Base-by-base conservation (phyloP, 2,113 vertebrate genomes). In the Nymphicus hollandicus region DNA sequence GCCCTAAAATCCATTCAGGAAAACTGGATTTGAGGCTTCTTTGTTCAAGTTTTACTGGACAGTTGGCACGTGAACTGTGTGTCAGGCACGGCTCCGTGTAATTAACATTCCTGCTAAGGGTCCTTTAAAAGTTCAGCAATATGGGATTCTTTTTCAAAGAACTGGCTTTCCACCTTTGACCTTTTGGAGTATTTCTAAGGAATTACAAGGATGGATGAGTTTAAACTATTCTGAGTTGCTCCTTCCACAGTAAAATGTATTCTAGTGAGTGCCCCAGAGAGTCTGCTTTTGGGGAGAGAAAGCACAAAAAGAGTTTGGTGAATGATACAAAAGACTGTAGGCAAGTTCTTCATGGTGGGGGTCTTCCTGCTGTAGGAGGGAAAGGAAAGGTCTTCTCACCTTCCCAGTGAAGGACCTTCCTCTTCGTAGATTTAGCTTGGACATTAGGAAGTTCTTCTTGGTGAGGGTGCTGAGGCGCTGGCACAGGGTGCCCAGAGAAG, bases 71-170 rank as follows among this genome's bases (percentile, higher is more conserved):
- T 49, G 3, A 29, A 86, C 24, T 3, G 49, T 25, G 71, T 28
- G 37, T 76, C 66, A 39, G 17, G 78, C 35, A 3, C 6, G 1
- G 55, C 71, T 80, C 84, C 0, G 0, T 18, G 47, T 85, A 70
- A 93, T 97, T 96, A 92, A 95, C 89, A 96, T 97, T 96, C 95
- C 92, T 88, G 53, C 15, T 37, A 10, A 66, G 65, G 72, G 70
- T 94, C 82, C 80, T 89, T 52, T 63, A 4, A 37, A 88, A 77
- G 82, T 71, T 91, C 89, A 81, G 73, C 86, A 77, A 1, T 31
- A 8, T 77, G 46, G 78, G 86, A 77, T 72, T 84, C 84, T 60
- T n/a, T n/a, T 56, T 84, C 91, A 94, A 94, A 94, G 91, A 35
- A 9, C 50, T 60, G 49, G 1, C 84, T 82, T 49, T 35, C 44